Percentiles rank a stretch among this genome's conserved stretches.
phyloP scores from a whole-genome alignment of 2,113 vertebrate species.

The Prolemur simus region DNA sequence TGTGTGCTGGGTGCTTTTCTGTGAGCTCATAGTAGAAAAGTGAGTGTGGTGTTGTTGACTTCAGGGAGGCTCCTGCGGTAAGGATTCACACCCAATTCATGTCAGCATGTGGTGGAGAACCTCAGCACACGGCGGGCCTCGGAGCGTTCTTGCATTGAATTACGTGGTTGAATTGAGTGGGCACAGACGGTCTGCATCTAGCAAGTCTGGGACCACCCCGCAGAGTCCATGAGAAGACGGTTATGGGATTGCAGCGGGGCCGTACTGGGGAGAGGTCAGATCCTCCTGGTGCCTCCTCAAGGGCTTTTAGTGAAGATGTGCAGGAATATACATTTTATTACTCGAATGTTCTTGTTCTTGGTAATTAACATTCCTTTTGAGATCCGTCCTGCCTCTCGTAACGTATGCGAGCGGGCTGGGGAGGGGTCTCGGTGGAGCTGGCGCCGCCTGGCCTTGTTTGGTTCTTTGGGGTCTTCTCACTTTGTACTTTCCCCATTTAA shows the following conservation, averaged over 20 bases:
- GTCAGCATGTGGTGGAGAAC: background rate
- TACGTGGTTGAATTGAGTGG: background rate
- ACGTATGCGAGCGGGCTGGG: rapidly evolving
- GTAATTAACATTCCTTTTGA: background rate
- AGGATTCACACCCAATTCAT: background rate
- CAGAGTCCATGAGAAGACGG: background rate
- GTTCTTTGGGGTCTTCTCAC: background rate
- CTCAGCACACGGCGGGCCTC: background rate
- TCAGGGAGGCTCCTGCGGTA: background rate
- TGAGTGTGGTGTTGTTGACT: background rate
- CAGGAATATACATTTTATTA: background rate
- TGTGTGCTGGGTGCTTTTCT: background rate
- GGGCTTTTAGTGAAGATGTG: background rate
- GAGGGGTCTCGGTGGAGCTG: background rate
- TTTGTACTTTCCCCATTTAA: background rate
- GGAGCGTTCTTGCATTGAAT: background rate
- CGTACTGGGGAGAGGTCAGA: rapidly evolving
- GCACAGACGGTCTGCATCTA: background rate
- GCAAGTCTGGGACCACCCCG: rapidly evolving
- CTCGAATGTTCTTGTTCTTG: background rate
- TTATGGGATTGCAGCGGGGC: background rate
- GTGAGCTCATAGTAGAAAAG: background rate
- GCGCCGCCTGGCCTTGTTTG: background rate
- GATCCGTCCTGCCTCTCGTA: background rate
- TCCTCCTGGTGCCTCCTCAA: background rate